These are phyloP conservation scores for Cerastis leucographa DNA, from an alignment of 2,888 invertebrate species.

Conservation along the genomic window DNA sequence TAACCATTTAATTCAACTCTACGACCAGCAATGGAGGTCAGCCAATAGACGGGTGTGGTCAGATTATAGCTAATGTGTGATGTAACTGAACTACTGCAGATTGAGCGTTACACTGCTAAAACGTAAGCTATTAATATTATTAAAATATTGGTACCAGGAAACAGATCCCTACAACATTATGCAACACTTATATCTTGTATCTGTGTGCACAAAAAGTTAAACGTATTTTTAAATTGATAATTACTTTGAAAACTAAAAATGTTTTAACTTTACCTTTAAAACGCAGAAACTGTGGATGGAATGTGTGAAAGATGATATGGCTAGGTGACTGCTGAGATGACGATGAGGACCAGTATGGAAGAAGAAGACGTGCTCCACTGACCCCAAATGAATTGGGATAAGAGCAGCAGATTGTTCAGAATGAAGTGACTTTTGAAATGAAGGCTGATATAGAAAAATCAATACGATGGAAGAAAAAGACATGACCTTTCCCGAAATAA, in stretches of 20 bases:
- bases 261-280: background rate
- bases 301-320: background rate
- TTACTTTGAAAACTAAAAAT: background rate
- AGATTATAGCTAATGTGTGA: slow-evolving; percentile 55
- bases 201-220: background rate
- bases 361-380: background rate
- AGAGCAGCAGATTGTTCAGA: no score
- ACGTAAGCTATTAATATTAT: background rate
- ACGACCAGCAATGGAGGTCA: slow-evolving; percentile 53
- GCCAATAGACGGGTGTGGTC: slow-evolving; percentile 58
- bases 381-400: background rate
- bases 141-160: background rate
- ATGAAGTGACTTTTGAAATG: no score
- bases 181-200: background rate
- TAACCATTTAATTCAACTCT: slow-evolving; percentile 31
- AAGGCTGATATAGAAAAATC: no score
- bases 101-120: background rate
- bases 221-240: background rate
- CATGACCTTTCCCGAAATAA: background rate
- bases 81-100: slow-evolving; percentile 38
- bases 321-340: background rate
- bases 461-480: background rate
- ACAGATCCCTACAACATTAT: background rate
- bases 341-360: background rate
- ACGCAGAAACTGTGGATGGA: background rate